A percentile compares a stretch with the other conserved stretches of the same genome.
phyloP scores from a whole-genome alignment of 2,113 vertebrate genomes.

The Dunckerocampus dactyliophorus region DNA sequence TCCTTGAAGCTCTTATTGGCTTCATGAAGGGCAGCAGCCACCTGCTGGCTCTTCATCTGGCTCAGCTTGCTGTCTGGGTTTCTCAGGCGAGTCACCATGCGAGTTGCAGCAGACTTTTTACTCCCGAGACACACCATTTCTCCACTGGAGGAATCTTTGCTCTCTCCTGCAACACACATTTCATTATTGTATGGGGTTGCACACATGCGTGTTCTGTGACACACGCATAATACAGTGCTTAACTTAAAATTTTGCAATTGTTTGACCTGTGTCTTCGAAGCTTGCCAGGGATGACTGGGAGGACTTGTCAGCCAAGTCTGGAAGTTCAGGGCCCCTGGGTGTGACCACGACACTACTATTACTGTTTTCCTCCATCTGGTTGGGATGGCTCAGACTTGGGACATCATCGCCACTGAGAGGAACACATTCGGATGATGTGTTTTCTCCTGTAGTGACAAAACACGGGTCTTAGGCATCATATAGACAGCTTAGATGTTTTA shows the following conservation, averaged over 20 bases:
- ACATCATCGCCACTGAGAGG: conserved; percentile 65
- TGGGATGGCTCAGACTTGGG: conserved; percentile 75
- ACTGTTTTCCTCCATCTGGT: conserved; percentile 79
- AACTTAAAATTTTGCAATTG: not conserved
- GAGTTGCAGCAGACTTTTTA: conserved; percentile 76
- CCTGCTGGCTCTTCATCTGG: conserved; percentile 90
- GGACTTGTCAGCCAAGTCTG: conserved; percentile 82
- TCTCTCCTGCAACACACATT: conserved; percentile 55
- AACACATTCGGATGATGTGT: conserved; percentile 38
- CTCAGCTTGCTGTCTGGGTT: conserved; percentile 94
- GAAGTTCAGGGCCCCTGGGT: conserved; percentile 80
- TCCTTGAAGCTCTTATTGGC: conserved; percentile 89
- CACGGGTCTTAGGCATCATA: not conserved
- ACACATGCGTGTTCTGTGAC: no score
- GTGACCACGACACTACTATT: conserved; percentile 48
- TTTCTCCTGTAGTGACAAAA: conserved; percentile 29
- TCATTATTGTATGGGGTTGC: no score
- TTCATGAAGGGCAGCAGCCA: conserved; percentile 86
- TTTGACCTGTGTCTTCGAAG: conserved; percentile 83
- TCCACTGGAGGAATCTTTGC: conserved; percentile 69
- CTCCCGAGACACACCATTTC: conserved; percentile 59
- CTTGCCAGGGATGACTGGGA: conserved; percentile 80
- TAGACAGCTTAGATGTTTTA: no score
- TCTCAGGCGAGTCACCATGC: conserved; percentile 89
- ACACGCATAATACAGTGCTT: no score